Evolutionary conservation across 2,888 invertebrate species (phyloP), one percentile per base, ranked within the genome.

Genomic region (Harpalus rufipes): DNA sequence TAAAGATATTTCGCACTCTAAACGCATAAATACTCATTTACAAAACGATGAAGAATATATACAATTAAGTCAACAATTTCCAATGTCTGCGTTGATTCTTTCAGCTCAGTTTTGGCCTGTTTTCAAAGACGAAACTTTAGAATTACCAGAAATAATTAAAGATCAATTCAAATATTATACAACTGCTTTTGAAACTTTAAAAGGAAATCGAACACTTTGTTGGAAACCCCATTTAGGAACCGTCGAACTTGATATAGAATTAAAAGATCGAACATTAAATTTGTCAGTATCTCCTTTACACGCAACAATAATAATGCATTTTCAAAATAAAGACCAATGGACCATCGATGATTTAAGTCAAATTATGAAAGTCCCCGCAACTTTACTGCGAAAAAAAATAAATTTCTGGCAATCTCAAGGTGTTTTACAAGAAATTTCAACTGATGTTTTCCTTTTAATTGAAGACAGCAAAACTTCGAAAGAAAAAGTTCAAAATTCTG

Each of bases 21-120:
- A 97, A 89, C 94, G 98, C 87, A 97, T 99, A 78, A 98, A 98
- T 91, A 93, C 96, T 8, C 94, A 96, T 81, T 95, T 97, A 87
- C 96, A 96, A 87, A 95, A 96, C 87, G 96, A 96, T 88, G 92
- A 93, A 5, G 93, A 91, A 87, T 94, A 93, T 87, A 92, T 91
- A 86, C 91, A 91, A 87, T 89, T 88, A 80, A 79, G 87, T 86
- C 90, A 94, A 91, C 91, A 92, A 63, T 94, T 96, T 86, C 93
- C 94, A 25, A 93, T 96, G 39, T 95, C 95, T 87, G 96, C 97
- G 0, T 94, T 99, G 91, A 97, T 99, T 87, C 92, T 99, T n/a
- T 99, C 99, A 0, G 97, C 98, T 1, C 98, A 99, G 90, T 99
- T 99, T 92, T 99, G 99, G 99, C 99, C 99, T 0, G 95, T 97